Conservation (phyloP, 2,113 vertebrate species). For the Apodemus speciosus region DNA sequence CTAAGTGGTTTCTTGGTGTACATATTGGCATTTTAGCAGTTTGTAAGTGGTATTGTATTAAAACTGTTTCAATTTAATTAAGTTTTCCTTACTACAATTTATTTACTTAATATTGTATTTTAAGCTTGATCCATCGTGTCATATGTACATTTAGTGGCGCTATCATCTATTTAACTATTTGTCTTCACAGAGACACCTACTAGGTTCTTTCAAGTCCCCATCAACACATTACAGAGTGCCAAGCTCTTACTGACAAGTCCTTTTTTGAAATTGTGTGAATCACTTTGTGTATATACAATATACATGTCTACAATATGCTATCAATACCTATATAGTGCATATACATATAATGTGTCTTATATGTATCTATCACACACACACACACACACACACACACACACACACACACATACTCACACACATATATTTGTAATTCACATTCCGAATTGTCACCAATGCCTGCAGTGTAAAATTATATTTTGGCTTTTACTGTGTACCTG, state of each 20-base stretch:
- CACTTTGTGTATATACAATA: background rate
- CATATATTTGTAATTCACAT: background rate
- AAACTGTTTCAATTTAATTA: conserved; percentile 12
- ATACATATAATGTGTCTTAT: background rate
- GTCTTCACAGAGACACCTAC: background rate
- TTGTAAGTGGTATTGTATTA: background rate
- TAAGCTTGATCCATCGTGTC: background rate
- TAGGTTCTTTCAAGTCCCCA: background rate
- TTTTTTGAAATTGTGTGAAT: background rate
- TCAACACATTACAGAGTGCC: background rate
- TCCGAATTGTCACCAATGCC: background rate
- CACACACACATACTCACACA: background rate
- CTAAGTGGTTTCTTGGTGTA: background rate
- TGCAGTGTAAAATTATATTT: background rate
- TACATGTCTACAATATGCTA: background rate
- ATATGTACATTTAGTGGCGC: background rate
- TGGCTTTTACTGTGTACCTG: background rate
- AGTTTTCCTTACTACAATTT: conserved; percentile 1
- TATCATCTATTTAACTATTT: background rate
- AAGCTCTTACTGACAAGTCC: background rate
- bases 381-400: background rate
- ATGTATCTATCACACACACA: background rate
- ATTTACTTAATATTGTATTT: background rate
- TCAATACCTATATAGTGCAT: background rate
- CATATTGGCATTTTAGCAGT: background rate